Conservation (phyloP, 2,113 vertebrate species). For the Oreocharis arfaki region DNA sequence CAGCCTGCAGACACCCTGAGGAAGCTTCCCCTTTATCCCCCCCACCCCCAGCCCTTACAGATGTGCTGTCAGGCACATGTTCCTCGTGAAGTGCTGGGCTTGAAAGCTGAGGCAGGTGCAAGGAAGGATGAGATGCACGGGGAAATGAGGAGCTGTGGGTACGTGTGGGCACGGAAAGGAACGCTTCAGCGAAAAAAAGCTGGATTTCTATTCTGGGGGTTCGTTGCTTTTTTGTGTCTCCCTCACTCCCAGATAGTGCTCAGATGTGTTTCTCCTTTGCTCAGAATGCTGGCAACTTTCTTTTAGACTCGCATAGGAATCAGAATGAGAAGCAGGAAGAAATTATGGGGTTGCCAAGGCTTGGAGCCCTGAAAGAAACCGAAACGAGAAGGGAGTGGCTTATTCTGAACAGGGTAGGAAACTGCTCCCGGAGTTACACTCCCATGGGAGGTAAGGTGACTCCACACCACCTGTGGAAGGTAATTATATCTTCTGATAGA, state of each 20-base stretch:
- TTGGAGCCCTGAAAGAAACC: not conserved
- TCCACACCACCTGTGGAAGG: not conserved
- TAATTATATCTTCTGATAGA: not conserved
- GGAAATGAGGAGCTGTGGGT: constrained; percentile 7
- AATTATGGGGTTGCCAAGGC: not conserved
- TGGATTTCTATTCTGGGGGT: constrained; percentile 29
- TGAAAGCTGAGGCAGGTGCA: constrained; percentile 57
- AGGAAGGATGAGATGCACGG: constrained; percentile 32
- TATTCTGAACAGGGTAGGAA: not conserved
- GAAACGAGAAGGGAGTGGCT: not conserved
- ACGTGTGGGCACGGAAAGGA: not conserved
- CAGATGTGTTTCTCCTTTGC: not conserved
- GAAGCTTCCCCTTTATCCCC: not conserved
- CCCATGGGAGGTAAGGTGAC: not conserved
- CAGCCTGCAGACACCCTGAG: not conserved
- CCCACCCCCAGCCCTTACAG: not conserved
- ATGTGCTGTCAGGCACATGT: constrained; percentile 28
- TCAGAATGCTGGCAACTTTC: not conserved
- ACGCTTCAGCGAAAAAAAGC: not conserved
- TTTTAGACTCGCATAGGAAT: not conserved
- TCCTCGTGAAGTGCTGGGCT: not conserved
- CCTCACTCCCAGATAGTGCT: not conserved
- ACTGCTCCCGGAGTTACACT: not conserved
- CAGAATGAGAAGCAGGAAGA: not conserved
- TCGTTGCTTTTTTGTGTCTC: constrained; percentile 26